These are phyloP conservation scores for Heteromyza rotundicornis DNA, from an alignment of 2,888 invertebrate species.

Conservation along the genomic window DNA sequence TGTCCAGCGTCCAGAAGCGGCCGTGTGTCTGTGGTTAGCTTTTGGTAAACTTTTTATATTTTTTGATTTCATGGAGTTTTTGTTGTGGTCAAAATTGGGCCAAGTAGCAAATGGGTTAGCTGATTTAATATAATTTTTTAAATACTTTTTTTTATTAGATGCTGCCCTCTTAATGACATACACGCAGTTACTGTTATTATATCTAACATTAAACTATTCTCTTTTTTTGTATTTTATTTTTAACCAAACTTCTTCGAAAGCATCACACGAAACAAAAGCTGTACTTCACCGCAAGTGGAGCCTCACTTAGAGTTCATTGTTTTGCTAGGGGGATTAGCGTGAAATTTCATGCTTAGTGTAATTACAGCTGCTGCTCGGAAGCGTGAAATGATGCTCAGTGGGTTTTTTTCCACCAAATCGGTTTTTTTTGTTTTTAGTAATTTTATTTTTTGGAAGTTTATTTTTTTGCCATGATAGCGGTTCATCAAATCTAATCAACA, in stretches of 20 bases:
- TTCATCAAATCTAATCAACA: conserved; percentile 21
- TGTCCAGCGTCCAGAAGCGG: too few species aligned
- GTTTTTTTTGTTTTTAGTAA: conserved; percentile 19
- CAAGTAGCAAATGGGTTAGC: neutral
- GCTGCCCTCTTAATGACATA: neutral
- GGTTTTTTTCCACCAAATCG: conserved; percentile 12
- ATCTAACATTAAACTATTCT: neutral
- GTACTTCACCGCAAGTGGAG: neutral
- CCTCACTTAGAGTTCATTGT: conserved; percentile 1
- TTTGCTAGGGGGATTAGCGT: conserved; percentile 2
- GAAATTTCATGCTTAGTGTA: conserved; percentile 1
- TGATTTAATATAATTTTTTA: too few species aligned
- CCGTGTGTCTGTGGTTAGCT: too few species aligned
- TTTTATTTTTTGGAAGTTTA: too few species aligned
- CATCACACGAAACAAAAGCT: neutral
- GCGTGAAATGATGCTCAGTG: conserved; percentile 7
- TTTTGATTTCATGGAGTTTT: neutral
- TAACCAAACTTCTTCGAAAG: neutral
- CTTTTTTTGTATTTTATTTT: neutral
- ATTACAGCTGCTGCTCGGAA: conserved; percentile 8
- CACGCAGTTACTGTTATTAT: neutral
- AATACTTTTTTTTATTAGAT: too few species aligned
- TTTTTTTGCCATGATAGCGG: conserved; percentile 21
- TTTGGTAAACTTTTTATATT: neutral
- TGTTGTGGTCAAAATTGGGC: neutral